A percentile compares a stretch with the other conserved stretches of the same genome.
These are phyloP conservation scores for Micromys minutus DNA, from an alignment of 2,113 vertebrate species.

Conservation along the genomic window DNA sequence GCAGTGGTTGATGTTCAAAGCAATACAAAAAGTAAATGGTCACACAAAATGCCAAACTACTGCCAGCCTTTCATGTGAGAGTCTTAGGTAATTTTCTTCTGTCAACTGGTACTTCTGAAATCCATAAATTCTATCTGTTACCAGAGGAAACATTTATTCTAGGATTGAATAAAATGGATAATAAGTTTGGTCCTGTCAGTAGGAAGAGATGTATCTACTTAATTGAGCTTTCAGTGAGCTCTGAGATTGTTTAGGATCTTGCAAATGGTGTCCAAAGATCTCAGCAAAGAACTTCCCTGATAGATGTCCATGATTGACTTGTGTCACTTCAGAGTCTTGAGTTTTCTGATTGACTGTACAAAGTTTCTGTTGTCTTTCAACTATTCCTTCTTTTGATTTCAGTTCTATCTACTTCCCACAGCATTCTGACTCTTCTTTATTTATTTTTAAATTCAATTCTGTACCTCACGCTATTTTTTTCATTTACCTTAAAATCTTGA, in stretches of 20 bases:
- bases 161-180: neutral
- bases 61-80: neutral
- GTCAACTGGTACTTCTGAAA: neutral
- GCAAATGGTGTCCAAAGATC: neutral
- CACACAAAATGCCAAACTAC: neutral
- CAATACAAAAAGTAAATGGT: neutral
- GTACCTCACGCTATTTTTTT: neutral
- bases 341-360: neutral
- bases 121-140: slow-evolving; percentile 1
- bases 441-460: neutral
- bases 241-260: neutral
- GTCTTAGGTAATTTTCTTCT: neutral
- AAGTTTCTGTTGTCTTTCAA: neutral
- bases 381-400: neutral
- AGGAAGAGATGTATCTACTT: neutral
- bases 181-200: neutral
- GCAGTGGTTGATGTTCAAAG: neutral
- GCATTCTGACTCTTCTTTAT: neutral
- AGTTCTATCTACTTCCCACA: neutral
- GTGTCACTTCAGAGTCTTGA: neutral
- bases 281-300: neutral
- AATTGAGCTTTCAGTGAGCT: neutral
- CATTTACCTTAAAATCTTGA: neutral
- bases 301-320: neutral
- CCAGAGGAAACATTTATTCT: neutral